Conservation (phyloP, 1,140 invertebrate species). For the Hestina assimilis region DNA sequence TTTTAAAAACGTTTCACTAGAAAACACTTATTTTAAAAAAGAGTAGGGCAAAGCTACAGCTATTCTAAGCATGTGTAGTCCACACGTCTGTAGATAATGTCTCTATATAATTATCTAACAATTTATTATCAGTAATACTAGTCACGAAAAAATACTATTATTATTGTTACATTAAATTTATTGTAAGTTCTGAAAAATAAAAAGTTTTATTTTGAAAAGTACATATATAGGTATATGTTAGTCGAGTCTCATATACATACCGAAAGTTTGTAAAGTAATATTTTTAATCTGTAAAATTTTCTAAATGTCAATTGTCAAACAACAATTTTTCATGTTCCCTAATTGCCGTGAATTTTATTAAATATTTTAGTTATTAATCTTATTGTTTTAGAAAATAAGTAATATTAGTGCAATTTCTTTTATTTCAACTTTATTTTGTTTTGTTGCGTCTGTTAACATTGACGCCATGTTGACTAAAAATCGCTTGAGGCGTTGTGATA, state of each 20-base stretch:
- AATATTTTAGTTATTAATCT: slow-evolving; percentile 17
- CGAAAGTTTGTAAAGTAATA: too few species aligned
- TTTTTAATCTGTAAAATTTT: slow-evolving; percentile 10
- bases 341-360: slow-evolving; percentile 28
- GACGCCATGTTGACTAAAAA: slow-evolving; percentile 24
- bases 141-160: too few species aligned
- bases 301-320: slow-evolving; percentile 37
- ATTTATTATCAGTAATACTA: too few species aligned
- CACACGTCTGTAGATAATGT: slow-evolving; percentile 18
- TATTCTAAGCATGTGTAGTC: slow-evolving; percentile 39
- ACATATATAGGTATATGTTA: not conserved
- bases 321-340: slow-evolving; percentile 31
- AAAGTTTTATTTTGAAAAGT: not conserved
- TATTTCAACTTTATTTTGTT: slow-evolving; percentile 3
- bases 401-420: slow-evolving; percentile 9
- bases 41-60: slow-evolving; percentile 22
- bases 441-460: slow-evolving; percentile 2
- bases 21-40: slow-evolving; percentile 28
- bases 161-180: not conserved
- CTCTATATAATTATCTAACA: not conserved
- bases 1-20: slow-evolving; percentile 49
- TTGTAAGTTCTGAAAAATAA: not conserved
- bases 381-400: slow-evolving; percentile 1
- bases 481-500: slow-evolving; percentile 30
- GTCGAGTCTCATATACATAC: too few species aligned